A percentile compares a stretch with the other conserved stretches of the same genome.
phyloP scores from a whole-genome alignment of 2,888 invertebrate genomes.

The Cacoxenus indagator region DNA sequence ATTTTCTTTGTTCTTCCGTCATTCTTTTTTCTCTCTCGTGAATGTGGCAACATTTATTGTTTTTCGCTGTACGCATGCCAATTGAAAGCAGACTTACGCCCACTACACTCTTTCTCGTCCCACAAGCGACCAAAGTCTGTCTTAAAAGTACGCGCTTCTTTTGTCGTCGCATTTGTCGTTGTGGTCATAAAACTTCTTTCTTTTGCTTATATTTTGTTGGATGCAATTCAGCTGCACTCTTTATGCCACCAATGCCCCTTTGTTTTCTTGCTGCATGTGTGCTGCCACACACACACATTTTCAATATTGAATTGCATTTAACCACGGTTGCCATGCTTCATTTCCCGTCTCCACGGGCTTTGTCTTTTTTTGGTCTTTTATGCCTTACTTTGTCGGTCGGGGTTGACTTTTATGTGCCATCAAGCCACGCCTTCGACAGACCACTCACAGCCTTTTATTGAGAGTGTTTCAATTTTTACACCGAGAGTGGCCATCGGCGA shows the following conservation, averaged over 20 bases:
- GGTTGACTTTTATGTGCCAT: neutral
- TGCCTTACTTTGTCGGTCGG: no score
- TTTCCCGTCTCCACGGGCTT: neutral
- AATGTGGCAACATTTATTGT: constrained; percentile 13
- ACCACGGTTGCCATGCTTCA: neutral
- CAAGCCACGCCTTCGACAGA: neutral
- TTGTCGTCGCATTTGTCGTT: neutral
- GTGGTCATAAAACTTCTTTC: constrained; percentile 1
- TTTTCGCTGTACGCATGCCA: constrained; percentile 18
- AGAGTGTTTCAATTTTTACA: neutral
- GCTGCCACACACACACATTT: no score
- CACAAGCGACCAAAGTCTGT: neutral
- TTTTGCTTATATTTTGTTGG: neutral
- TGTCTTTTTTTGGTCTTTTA: no score
- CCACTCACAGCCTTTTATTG: neutral
- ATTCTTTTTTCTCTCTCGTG: neutral
- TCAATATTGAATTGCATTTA: no score
- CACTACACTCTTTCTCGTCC: no score
- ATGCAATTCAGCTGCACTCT: neutral
- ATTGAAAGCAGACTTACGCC: neutral
- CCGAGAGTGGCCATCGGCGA: neutral
- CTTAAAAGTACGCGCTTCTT: neutral
- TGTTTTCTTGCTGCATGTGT: no score
- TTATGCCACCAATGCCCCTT: neutral
- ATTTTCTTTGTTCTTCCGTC: neutral